phyloP scores from a whole-genome alignment of 2,113 vertebrate genomes.

The Picathartes gymnocephalus region DNA sequence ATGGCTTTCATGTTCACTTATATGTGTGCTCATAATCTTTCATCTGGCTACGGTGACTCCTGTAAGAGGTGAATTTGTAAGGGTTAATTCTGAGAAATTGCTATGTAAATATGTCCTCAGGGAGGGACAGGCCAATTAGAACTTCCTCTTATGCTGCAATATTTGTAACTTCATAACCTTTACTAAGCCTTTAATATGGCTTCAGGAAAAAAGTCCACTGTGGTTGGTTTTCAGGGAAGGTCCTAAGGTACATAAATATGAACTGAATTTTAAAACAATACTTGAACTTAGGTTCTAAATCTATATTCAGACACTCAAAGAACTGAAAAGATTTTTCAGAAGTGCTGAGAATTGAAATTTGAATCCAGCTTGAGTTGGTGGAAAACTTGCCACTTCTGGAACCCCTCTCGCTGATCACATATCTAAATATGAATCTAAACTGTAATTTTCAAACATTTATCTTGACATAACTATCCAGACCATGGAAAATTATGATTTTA shows the following conservation, averaged over 20 bases:
- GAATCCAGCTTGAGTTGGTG: neutral
- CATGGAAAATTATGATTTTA: neutral
- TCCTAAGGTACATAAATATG: neutral
- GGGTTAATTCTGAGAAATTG: constrained; percentile 38
- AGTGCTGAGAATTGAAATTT: neutral
- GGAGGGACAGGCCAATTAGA: neutral
- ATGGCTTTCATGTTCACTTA: neutral
- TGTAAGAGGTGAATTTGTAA: constrained; percentile 11
- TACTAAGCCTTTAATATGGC: neutral
- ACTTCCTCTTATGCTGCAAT: neutral
- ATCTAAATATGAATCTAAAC: neutral
- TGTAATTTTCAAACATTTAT: neutral
- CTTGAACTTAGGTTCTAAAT: neutral
- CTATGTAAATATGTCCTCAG: constrained; percentile 9
- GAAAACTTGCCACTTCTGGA: neutral
- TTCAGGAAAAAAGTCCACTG: neutral
- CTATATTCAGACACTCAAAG: neutral
- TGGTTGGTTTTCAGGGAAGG: neutral
- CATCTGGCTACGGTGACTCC: neutral
- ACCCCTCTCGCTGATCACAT: neutral
- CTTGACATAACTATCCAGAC: neutral
- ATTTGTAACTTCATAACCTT: constrained; percentile 35
- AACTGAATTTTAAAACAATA: neutral
- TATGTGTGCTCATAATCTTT: neutral
- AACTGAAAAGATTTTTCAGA: neutral